Base-by-base conservation (phyloP, 2,113 vertebrate genomes). In the Castor canadensis region DNA sequence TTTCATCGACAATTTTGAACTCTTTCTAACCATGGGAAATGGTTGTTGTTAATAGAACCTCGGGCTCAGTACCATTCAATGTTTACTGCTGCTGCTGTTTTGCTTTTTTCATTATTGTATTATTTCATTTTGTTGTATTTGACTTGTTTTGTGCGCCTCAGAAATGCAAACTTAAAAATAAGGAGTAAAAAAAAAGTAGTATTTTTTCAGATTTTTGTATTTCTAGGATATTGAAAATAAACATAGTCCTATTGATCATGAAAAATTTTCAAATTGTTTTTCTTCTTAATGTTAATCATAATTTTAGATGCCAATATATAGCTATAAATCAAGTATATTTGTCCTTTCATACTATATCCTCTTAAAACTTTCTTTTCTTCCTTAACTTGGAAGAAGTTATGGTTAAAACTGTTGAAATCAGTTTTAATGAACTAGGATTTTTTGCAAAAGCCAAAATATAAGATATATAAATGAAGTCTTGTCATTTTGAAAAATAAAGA, bases 311-410 rank as follows among this genome's bases (percentile, higher is more conserved):
- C 15, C 45, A 87, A 24, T 4, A 30, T 26, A 64, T n/a, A 77
- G 69, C 19, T 35, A 10, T 32, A 56, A 87, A 54, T 64, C 17
- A 73, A 52, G 2, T 76, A 47, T 62, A 54, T 40, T 38, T 86
- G 90, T 85, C 35, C 66, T 81, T 91, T 85, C 3, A 60, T 40
- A 79, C 66, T 69, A 49, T n/a, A n/a, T 5, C 1, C 58, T 84
- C 64, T 79, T 83, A 91, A 89, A 75, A 66, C 16, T 75, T 80
- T 22, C 58, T 38, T 92, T 88, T 58, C n/a, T 76, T 32, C 45
- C 20, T 91, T 75, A 93, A 93, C 49, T 84, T 94, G 22, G 22
- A 66, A 77, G 20, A 96, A 72, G 3, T n/a, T 79, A n/a, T 75
- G 38, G 52, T 69, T 19, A 80, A 93, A 87, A 69, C 22, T 49